Conservation (phyloP, 2,888 invertebrate genomes). For the Bembecia ichneumoniformis region DNA sequence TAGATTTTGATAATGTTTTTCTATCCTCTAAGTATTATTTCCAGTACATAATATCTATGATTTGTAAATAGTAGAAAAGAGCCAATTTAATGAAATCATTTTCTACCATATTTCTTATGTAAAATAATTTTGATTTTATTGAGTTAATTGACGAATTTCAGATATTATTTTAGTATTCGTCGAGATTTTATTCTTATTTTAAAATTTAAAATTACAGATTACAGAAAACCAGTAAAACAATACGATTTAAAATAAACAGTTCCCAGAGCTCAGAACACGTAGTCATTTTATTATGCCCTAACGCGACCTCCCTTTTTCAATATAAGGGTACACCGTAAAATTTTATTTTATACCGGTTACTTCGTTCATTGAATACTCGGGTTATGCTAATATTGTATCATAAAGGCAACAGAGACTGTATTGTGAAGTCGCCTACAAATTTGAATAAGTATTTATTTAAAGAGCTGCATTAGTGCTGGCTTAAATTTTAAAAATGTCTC, state of each 20-base stretch:
- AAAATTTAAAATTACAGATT: neutral
- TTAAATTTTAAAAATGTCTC: slow-evolving; percentile 72
- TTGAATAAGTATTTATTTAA: slow-evolving; percentile 68
- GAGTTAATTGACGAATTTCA: no score
- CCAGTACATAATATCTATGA: no score
- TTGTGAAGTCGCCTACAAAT: slow-evolving; percentile 61
- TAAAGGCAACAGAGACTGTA: slow-evolving; percentile 45
- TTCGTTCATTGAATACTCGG: slow-evolving; percentile 61
- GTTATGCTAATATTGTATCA: slow-evolving; percentile 61
- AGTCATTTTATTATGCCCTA: slow-evolving; percentile 49
- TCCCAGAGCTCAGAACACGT: slow-evolving; percentile 38
- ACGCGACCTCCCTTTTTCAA: slow-evolving; percentile 52
- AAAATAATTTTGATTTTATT: no score
- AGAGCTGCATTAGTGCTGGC: slow-evolving; percentile 63
- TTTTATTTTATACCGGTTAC: slow-evolving; percentile 61
- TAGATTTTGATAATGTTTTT: no score
- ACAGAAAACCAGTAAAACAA: slow-evolving; percentile 15
- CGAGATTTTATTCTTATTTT: no score
- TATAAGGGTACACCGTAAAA: slow-evolving; percentile 63
- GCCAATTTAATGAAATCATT: no score
- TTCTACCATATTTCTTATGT: no score
- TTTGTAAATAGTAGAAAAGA: no score
- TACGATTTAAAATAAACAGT: slow-evolving; percentile 38
- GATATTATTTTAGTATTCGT: no score
- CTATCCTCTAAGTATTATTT: no score